phyloP scores from a whole-genome alignment of 1,140 invertebrate species.

The Caenorhabditis latens region DNA sequence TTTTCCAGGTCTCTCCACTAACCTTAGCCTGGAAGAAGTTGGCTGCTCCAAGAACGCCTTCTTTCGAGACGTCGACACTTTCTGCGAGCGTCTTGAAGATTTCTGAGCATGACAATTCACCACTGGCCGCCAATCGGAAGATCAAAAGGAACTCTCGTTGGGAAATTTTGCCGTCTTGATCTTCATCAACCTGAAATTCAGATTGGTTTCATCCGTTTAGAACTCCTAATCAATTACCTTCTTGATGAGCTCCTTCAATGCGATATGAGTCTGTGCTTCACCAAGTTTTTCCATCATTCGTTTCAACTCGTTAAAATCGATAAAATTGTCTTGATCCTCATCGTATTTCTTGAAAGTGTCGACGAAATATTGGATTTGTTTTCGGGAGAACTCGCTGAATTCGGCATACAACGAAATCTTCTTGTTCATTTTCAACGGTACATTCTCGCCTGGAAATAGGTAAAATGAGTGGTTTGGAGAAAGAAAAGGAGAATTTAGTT shows the following conservation, averaged over 20 bases:
- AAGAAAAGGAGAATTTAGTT: background rate
- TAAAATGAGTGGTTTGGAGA: background rate
- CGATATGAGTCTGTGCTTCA: constrained; percentile 63
- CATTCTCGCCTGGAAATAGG: constrained; percentile 60
- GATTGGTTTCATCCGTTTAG: background rate
- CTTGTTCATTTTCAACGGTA: constrained; percentile 58
- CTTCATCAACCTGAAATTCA: constrained; percentile 58
- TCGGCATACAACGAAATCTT: constrained; percentile 58
- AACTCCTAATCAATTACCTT: constrained; percentile 14
- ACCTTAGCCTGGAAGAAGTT: constrained; percentile 65
- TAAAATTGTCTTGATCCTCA: constrained; percentile 59
- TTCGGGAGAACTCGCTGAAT: constrained; percentile 61
- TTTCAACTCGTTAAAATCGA: constrained; percentile 65
- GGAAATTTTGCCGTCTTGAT: constrained; percentile 62
- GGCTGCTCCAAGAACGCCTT: constrained; percentile 63
- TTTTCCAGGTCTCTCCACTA: background rate
- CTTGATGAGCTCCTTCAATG: constrained; percentile 63
- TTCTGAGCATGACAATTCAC: constrained; percentile 60
- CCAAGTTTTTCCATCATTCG: constrained; percentile 65
- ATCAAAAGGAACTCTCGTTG: constrained; percentile 62
- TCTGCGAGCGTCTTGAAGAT: constrained; percentile 62
- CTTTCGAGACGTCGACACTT: constrained; percentile 63
- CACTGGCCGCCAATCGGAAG: constrained; percentile 64
- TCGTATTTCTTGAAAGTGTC: constrained; percentile 66
- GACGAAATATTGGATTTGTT: constrained; percentile 63